Evolutionary conservation across 2,113 vertebrate species (phyloP).

Genomic region (Galemys pyrenaicus): DNA sequence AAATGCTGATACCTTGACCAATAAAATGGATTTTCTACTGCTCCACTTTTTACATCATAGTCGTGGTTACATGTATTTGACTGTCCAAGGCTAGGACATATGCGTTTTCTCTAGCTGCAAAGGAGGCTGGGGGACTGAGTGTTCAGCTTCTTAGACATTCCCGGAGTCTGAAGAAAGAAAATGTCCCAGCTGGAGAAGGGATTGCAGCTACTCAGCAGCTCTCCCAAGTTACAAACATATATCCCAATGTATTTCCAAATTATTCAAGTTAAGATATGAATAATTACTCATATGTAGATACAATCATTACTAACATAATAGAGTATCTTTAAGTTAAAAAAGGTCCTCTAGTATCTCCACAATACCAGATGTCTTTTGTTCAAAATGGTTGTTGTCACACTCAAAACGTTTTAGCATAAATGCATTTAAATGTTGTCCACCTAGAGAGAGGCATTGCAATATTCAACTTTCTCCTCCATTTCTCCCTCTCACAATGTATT

Average conservation of each 20-base stretch:
- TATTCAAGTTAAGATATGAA: neutral
- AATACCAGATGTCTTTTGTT: neutral
- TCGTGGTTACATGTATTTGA: neutral
- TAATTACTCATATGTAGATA: neutral
- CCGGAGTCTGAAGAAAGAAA: neutral
- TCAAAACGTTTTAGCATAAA: slow-evolving; percentile 49
- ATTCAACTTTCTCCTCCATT: neutral
- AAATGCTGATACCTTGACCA: neutral
- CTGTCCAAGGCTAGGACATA: neutral
- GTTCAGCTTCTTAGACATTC: neutral
- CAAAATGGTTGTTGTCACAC: neutral
- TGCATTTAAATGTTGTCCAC: neutral
- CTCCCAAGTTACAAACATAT: neutral
- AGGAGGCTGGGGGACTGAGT: neutral
- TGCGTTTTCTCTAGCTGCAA: neutral
- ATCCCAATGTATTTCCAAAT: neutral
- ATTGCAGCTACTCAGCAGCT: neutral
- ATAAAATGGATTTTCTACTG: neutral
- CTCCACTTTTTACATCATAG: neutral
- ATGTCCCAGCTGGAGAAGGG: neutral
- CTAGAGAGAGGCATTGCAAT: slow-evolving; percentile 43
- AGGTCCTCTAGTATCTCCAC: neutral
- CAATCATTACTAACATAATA: slow-evolving; percentile 7
- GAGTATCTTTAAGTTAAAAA: neutral
- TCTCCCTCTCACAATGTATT: neutral